A percentile compares a stretch with the other conserved stretches of the same genome.
These are phyloP conservation scores for Ennomos fuscantarius DNA, from an alignment of 2,888 invertebrate genomes.

Conservation along the genomic window DNA sequence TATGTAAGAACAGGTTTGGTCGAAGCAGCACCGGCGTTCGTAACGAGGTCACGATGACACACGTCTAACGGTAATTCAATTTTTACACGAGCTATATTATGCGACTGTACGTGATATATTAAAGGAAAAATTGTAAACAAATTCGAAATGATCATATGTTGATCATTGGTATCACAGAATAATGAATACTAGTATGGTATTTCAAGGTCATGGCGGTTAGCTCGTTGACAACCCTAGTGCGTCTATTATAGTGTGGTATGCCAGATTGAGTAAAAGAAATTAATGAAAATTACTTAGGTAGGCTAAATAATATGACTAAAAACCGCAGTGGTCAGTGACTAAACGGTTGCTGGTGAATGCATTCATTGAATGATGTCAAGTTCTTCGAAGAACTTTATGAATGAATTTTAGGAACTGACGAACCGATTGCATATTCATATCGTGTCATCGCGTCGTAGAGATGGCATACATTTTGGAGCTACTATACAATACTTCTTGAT, in stretches of 20 bases:
- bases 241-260: constrained; percentile 9
- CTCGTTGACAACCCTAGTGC: constrained; percentile 27
- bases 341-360: not conserved
- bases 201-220: constrained; percentile 26
- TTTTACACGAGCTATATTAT: constrained; percentile 58
- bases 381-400: constrained; percentile 47
- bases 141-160: constrained; percentile 27
- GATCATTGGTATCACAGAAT: constrained; percentile 6
- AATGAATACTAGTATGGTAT: no score
- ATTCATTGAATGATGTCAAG: constrained; percentile 28
- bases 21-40: constrained; percentile 52
- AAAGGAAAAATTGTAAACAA: constrained; percentile 58
- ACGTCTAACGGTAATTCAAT: constrained; percentile 81
- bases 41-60: constrained; percentile 81
- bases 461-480: constrained; percentile 45
- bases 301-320: not conserved
- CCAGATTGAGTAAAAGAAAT: not conserved
- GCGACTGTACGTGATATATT: constrained; percentile 54
- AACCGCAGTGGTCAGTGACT: not conserved
- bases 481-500: constrained; percentile 52
- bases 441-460: constrained; percentile 39
- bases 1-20: constrained; percentile 75
- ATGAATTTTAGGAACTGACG: constrained; percentile 48
- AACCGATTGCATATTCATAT: constrained; percentile 49
- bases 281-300: no score